Conservation (phyloP, 2,888 invertebrate species). For the Drosophila dives region DNA sequence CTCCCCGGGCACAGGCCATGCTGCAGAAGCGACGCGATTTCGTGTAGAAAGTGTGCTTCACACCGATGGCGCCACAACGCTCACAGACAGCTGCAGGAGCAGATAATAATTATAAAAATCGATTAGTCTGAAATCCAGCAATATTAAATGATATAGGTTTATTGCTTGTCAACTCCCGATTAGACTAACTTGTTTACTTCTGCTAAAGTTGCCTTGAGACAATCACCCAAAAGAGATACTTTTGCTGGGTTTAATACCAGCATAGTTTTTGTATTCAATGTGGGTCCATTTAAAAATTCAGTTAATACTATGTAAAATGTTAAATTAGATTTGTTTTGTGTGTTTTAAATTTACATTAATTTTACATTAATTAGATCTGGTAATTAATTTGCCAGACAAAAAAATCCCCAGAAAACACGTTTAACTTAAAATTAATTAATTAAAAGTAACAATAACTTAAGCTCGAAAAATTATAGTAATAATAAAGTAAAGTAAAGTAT, state of each 20-base stretch:
- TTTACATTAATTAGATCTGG: neutral
- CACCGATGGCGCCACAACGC: constrained; percentile 93
- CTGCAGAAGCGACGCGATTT: constrained; percentile 93
- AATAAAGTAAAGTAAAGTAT: constrained; percentile 35
- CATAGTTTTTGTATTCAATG: neutral
- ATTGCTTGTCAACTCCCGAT: neutral
- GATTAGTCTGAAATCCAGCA: neutral
- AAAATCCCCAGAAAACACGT: neutral
- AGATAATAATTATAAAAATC: neutral
- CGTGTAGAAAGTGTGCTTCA: constrained; percentile 94
- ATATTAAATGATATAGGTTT: neutral
- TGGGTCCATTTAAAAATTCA: neutral
- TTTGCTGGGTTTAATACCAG: neutral
- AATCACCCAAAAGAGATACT: neutral
- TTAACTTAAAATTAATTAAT: constrained; percentile 3
- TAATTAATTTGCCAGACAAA: neutral
- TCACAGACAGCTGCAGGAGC: constrained; percentile 90
- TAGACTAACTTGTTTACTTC: neutral
- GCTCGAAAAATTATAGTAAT: constrained; percentile 8
- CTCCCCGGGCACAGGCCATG: constrained; percentile 90
- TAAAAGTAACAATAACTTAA: constrained; percentile 16
- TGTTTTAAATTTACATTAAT: neutral
- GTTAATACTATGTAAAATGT: neutral
- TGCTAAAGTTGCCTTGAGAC: neutral
- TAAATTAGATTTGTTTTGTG: neutral